Percentiles rank a stretch among this genome's conserved stretches.
phyloP scores from a whole-genome alignment of 2,113 vertebrate species.

The Mirza zaza region DNA sequence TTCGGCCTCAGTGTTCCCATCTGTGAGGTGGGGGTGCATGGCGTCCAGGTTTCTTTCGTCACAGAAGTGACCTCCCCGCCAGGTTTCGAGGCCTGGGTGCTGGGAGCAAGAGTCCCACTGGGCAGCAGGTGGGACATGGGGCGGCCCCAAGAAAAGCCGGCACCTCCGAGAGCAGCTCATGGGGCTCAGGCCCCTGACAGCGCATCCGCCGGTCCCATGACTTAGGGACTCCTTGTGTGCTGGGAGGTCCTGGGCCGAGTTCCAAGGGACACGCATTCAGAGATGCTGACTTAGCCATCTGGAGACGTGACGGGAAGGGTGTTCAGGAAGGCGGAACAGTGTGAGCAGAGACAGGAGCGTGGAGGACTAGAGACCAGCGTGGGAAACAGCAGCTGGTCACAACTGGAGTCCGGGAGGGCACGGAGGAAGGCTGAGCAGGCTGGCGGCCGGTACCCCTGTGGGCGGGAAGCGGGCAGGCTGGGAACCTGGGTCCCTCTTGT shows the following conservation, averaged over 20 bases:
- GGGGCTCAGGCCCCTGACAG: background rate
- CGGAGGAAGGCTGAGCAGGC: background rate
- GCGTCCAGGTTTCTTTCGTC: background rate
- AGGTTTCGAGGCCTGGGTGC: background rate
- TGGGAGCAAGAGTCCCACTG: background rate
- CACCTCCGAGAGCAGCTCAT: background rate
- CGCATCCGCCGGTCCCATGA: background rate
- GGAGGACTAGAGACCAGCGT: background rate
- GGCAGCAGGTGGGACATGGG: background rate
- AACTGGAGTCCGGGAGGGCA: background rate
- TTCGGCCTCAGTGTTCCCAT: background rate
- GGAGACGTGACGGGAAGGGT: background rate
- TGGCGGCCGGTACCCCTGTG: background rate
- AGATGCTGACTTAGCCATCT: background rate
- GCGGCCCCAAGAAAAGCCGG: background rate
- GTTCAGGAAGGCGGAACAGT: background rate
- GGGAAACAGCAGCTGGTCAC: background rate
- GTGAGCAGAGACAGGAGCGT: rapidly evolving
- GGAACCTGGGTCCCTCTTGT: background rate
- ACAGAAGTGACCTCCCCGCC: too few relatives aligned
- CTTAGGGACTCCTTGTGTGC: background rate
- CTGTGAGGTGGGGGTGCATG: background rate
- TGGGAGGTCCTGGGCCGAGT: background rate
- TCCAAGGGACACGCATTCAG: background rate
- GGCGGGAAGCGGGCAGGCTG: background rate